These are phyloP conservation scores for Labeo calbasu DNA, from an alignment of 2,797 vertebrate genomes.

Conservation along the genomic window DNA sequence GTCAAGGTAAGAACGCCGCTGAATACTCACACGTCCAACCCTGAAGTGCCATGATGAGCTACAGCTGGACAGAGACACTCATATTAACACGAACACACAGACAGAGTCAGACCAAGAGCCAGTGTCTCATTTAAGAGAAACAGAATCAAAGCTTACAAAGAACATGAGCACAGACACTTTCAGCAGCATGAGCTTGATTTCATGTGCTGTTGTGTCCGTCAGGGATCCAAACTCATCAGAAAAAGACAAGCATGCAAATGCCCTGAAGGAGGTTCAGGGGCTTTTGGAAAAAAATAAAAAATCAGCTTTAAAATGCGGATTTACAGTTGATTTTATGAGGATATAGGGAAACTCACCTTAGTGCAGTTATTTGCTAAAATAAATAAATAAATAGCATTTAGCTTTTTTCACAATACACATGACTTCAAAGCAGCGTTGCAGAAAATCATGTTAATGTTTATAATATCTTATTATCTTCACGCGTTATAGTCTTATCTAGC, in stretches of 20 bases:
- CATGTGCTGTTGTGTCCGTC: neutral
- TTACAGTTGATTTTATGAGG: neutral
- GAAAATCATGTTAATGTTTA: neutral
- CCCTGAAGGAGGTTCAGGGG: neutral
- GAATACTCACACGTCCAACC: conserved; percentile 30
- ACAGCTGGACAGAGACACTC: conserved; percentile 33
- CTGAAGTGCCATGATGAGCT: conserved; percentile 48
- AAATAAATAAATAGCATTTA: neutral
- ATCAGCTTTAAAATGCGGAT: neutral
- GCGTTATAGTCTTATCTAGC: neutral
- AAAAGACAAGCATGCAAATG: neutral
- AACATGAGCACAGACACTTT: neutral
- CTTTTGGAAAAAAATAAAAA: neutral
- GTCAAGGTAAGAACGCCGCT: conserved; percentile 43
- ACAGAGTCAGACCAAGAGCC: neutral
- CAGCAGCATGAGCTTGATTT: neutral
- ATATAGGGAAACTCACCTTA: neutral
- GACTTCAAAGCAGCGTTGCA: neutral
- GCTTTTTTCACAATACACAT: neutral
- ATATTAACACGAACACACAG: conserved; percentile 1
- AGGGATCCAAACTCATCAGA: neutral
- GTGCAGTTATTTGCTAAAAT: neutral
- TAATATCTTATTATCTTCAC: neutral
- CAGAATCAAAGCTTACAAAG: neutral
- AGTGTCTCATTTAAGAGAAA: neutral